phyloP scores from a whole-genome alignment of 2,888 invertebrate genomes.

The Drosophila yooni region DNA sequence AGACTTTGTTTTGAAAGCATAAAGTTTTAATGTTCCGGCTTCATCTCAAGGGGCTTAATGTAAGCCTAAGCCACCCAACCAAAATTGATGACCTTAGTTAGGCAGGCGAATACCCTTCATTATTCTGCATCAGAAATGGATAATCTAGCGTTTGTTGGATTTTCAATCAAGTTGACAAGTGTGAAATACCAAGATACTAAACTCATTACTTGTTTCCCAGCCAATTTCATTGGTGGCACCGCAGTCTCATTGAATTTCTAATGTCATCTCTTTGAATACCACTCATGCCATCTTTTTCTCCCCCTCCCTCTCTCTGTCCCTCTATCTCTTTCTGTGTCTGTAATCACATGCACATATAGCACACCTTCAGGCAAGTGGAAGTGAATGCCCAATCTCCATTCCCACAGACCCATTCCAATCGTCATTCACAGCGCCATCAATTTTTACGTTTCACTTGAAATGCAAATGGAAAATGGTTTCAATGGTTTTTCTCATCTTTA shows the following conservation, averaged over 20 bases:
- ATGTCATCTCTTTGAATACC: constrained; percentile 6
- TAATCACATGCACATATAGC: constrained; percentile 11
- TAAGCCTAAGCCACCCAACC: not conserved
- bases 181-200: not conserved
- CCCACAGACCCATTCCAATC: constrained; percentile 5
- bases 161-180: not conserved
- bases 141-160: not conserved
- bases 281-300: not conserved
- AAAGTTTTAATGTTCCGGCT: not conserved
- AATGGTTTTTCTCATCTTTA: constrained; percentile 56
- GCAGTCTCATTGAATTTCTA: not conserved
- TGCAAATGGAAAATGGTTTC: constrained; percentile 63
- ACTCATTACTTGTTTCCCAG: not conserved
- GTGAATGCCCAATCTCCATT: not conserved
- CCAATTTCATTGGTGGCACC: not conserved
- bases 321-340: not conserved
- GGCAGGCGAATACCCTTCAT: not conserved
- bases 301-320: not conserved
- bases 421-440: constrained; percentile 23
- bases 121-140: not conserved
- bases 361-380: constrained; percentile 2
- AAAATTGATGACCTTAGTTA: not conserved
- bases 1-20: not conserved
- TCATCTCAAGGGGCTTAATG: not conserved
- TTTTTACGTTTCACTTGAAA: constrained; percentile 55